Evolutionary conservation across 2,888 invertebrate genomes (phyloP).

Genomic region (Oligia strigilis): DNA sequence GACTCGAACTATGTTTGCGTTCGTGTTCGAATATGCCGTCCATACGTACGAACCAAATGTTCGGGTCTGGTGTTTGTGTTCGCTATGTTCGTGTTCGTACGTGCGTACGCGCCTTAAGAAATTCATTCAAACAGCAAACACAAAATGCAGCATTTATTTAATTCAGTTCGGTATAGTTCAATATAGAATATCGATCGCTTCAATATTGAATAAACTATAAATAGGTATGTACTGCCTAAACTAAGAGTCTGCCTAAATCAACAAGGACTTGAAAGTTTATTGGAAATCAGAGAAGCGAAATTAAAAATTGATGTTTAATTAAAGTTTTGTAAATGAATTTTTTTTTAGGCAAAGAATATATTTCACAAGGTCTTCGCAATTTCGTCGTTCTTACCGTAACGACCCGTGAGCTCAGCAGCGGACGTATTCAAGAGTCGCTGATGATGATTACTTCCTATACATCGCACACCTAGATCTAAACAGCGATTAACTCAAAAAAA

Average conservation of each 20-base stretch:
- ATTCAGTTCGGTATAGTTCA: constrained; percentile 34
- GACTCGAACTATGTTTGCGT: too few relatives aligned
- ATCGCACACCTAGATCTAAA: too few relatives aligned
- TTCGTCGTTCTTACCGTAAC: background rate
- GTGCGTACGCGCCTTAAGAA: too few relatives aligned
- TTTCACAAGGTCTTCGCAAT: constrained; percentile 5
- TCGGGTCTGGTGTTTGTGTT: too few relatives aligned
- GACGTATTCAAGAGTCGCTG: background rate
- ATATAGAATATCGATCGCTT: constrained; percentile 37
- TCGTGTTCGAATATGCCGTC: too few relatives aligned
- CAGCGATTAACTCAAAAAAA: too few relatives aligned
- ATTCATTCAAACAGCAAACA: constrained; percentile 29
- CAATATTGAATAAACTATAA: constrained; percentile 26
- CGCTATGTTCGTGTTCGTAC: too few relatives aligned
- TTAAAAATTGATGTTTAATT: constrained; percentile 25
- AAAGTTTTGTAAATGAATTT: background rate
- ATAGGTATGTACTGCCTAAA: background rate
- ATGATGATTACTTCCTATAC: constrained; percentile 29
- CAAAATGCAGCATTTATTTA: constrained; percentile 21
- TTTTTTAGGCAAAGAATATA: background rate
- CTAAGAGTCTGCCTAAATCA: too few relatives aligned
- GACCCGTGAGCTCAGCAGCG: background rate
- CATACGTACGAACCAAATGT: too few relatives aligned
- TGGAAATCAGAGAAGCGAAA: constrained; percentile 14
- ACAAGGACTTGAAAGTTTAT: too few relatives aligned